Conservation (phyloP, 92 coral and sea anemone species). For the Phenganax subtilis region DNA sequence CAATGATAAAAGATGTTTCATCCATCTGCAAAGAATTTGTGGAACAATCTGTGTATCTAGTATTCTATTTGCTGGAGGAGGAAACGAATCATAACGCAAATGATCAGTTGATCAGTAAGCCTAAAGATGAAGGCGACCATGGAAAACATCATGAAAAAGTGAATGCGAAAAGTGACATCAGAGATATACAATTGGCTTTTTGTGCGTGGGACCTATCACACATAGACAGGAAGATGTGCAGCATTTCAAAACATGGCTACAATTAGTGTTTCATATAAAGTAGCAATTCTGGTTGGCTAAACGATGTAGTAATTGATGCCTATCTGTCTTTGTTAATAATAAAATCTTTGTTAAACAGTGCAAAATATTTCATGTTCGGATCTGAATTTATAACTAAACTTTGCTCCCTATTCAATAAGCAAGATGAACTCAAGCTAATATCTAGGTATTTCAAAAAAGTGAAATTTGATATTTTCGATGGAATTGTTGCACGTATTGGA, state of each 20-base stretch:
- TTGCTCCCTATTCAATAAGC: not conserved
- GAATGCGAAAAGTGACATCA: too few relatives aligned
- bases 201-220: too few relatives aligned
- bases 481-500: not conserved
- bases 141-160: too few relatives aligned
- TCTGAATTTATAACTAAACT: slow-evolving; percentile 1
- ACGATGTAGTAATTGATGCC: slow-evolving; percentile 30
- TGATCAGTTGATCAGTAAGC: too few relatives aligned
- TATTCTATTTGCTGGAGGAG: not conserved
- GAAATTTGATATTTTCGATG: not conserved
- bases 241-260: too few relatives aligned
- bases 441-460: not conserved
- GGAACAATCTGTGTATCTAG: not conserved
- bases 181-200: too few relatives aligned
- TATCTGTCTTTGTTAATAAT: slow-evolving; percentile 15
- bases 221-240: too few relatives aligned
- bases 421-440: not conserved
- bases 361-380: not conserved
- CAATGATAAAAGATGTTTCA: not conserved
- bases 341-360: not conserved
- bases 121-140: too few relatives aligned
- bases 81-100: not conserved
- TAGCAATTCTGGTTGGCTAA: slow-evolving; percentile 33
- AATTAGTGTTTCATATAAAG: slow-evolving; percentile 14
- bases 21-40: not conserved